Base-by-base conservation (phyloP, 2,113 vertebrate genomes). In the Hystrix brachyura region DNA sequence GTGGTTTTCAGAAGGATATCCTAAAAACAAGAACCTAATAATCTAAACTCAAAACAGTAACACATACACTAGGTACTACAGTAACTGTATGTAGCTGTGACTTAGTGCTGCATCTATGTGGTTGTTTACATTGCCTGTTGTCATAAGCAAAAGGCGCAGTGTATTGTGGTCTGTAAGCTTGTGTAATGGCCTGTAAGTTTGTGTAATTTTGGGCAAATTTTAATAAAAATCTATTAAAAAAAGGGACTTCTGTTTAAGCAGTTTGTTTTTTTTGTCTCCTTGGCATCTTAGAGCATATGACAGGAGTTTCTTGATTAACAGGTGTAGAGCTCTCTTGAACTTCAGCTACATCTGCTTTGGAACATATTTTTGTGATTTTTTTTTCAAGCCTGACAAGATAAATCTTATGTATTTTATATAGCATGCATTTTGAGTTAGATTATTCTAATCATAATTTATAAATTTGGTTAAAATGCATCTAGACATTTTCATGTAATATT, bases 231-330 rank as follows among this genome's bases (percentile, higher is more conserved):
- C 38, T 38, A 38, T 38, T 2, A 38, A 38, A 38, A 38, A 38
- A 38, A 38, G 64, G 43, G n/a, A 7, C 5, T 89, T 71, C 71
- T 86, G 48, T 57, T 88, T 72, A 83, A 74, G 62, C 79, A 74
- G 71, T 59, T 48, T 65, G 7, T n/a, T 86, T 87, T 91, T 89
- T 96, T 80, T 87, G 65, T 55, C 21, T 95, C 59, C 38, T 85
- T 71, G 59, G 65, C n/a, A 69, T 94, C 5, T 90, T 91, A 59
- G 59, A 67, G 23, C 13, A 18, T 32, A 55, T 57, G 60, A 4
- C 43, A 83, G 34, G n/a, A 34, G 13, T 82, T 95, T 96, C 69
- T 34, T 93, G 64, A 87, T 74, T 84, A 90, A 34, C 32, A 69
- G 57, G 80, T 51, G 27, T 18, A 69, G 32, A 87, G 55, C 43